Base-by-base conservation (phyloP, 2,888 invertebrate species). In the Cheilosia impressa region DNA sequence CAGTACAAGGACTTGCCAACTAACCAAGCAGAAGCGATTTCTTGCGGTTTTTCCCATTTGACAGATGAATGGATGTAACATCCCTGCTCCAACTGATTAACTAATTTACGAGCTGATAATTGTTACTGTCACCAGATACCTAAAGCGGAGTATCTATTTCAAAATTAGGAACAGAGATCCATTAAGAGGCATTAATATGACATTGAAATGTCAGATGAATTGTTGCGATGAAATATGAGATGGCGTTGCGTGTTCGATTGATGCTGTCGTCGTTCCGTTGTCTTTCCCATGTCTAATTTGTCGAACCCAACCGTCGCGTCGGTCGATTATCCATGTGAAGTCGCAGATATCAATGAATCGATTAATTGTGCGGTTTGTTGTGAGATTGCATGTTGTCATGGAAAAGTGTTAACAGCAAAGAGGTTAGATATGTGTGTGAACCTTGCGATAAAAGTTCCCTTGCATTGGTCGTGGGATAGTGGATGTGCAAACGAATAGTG, bases 181-280 rank as follows among this genome's bases (percentile, higher is more conserved):
- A 58, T 75, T 66, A 71, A 65, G 57, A 43, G 27, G 19, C 73
- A 71, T 75, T 83, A 79, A 80, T 76, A 62, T 80, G 84, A 80
- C 84, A 80, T 80, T 84, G 84, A 71, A 65, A 69, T 84, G 84
- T 80, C 80, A 76, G 80, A 79, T 79, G 69, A 83, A 79, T 79
- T 83, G 73, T 83, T 50, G 24, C 43, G 24, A 65, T 38, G 79
- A 69, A 75, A 79, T 41, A 75, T 58, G 58, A 84, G 75, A 79
- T 63, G 57, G 41, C 41, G 27, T 82, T 66, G 72, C 60, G 66
- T 79, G 73, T 60, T 24, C 47, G 53, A 69, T 72, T 66, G 71
- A 55, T 72, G 63, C 7, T 34, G 60, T 13, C 38, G 38, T 34
- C 34, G 38, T 13, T 38, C 10, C 13, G 38, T 38, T 38, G 38